Evolutionary conservation across 1,140 invertebrate genomes (phyloP), one percentile per base, ranked within the genome.

Genomic region (Drosophila parvula): DNA sequence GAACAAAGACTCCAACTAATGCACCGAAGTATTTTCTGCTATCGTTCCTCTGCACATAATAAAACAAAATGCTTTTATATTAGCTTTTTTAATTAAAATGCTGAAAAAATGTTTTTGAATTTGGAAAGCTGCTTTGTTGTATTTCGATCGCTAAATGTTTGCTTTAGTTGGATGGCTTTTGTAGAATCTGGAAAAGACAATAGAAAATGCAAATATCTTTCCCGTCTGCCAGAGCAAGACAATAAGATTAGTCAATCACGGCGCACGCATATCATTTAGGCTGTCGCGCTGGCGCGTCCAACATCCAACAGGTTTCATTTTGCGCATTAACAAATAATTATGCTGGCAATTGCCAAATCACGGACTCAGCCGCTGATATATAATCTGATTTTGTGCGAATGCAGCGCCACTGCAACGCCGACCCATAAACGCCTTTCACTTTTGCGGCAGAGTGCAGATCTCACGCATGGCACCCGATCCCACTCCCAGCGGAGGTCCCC

Each of bases 371-470:
- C 53, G 45, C 74, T 77, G 83, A 88, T 89, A 88, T 71, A 62
- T 80, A 88, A 88, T 89, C 84, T 83, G 57, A 88, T 79, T 78
- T 79, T 65, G 60, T 63, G 77, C 81, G 56, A 71, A 71, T 71
- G 69, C 69, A 71, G 28, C 34, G 38, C 30, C 11, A 53, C 59
- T 75, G 74, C 74, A 75, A 10, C 71, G 36, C 34, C 74, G 83
- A 80, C 84, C 83, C 83, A 89, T 68, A 89, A 70, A 89, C 68
- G 78, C 83, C 83, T 88, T 88, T 88, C 83, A 88, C 83, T 88
- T 89, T 88, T 88, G 73, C 73, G 60, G 71, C 64, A 86, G 56
- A 56, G 79, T 59, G 82, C 70, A 79, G 51, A 75, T 78, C 74
- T 70, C 74, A 83, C 80, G 80, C 80, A 83, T 83, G 73, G 30